phyloP scores from a whole-genome alignment of 2,113 vertebrate genomes.

The Sinocyclocheilus anshuiensis region DNA sequence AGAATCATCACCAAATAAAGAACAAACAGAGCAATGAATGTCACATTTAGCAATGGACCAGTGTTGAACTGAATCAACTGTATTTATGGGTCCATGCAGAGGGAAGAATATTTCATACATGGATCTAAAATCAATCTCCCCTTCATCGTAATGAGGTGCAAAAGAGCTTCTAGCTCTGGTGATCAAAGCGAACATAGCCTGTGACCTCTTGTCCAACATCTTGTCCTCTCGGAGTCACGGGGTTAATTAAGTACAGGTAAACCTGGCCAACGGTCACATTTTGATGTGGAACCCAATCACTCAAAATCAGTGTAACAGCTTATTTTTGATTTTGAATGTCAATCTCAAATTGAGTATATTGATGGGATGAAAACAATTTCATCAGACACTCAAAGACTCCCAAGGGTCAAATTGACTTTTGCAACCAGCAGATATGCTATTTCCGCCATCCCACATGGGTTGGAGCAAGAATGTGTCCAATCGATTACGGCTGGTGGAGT shows the following conservation, averaged over 20 bases:
- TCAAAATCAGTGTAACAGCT: background rate
- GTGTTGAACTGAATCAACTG: background rate
- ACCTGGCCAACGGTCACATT: background rate
- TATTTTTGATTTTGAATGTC: background rate
- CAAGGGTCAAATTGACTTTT: background rate
- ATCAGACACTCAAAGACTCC: background rate
- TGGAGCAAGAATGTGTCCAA: background rate
- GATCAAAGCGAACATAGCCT: background rate
- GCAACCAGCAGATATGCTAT: background rate
- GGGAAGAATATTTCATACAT: background rate
- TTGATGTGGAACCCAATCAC: background rate
- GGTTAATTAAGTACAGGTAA: background rate
- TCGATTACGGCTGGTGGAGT: background rate
- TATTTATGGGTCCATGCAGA: background rate
- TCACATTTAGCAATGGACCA: background rate
- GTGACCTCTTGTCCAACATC: background rate
- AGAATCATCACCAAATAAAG: slow-evolving; percentile 16
- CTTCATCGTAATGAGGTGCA: background rate
- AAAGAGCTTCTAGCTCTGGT: slow-evolving; percentile 1
- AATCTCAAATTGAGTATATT: background rate
- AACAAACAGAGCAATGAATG: background rate
- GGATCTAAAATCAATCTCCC: background rate
- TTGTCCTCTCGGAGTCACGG: background rate
- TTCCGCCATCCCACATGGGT: background rate
- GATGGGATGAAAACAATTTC: background rate